Evolutionary conservation across 2,113 vertebrate species (phyloP).

Genomic region (Tapirus terrestris): DNA sequence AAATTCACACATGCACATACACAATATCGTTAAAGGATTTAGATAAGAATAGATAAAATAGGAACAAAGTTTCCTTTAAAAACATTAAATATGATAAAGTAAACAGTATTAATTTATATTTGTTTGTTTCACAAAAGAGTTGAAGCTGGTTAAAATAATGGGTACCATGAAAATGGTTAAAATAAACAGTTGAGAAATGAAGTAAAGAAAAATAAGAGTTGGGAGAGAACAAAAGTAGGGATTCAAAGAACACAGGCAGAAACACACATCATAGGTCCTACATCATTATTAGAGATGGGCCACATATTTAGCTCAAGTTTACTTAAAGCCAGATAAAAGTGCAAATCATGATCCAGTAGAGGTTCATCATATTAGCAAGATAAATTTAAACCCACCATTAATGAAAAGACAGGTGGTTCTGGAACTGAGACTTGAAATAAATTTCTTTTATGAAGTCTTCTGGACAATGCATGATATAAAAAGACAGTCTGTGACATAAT

Average conservation of each 20-base stretch:
- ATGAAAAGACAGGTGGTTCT: background rate
- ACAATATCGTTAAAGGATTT: slow-evolving; percentile 19
- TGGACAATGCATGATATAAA: background rate
- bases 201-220: background rate
- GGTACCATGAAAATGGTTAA: background rate
- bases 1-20: background rate
- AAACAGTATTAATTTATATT: slow-evolving; percentile 16
- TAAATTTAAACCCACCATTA: background rate
- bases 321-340: background rate
- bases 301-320: background rate
- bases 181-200: background rate
- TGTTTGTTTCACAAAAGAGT: background rate
- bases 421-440: background rate
- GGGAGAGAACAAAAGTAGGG: background rate
- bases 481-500: background rate
- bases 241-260: background rate
- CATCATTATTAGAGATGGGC: background rate
- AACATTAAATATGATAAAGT: background rate
- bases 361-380: background rate
- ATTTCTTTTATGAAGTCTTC: background rate
- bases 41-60: slow-evolving; percentile 34
- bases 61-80: slow-evolving; percentile 25
- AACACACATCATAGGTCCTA: background rate
- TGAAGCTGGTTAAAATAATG: background rate
- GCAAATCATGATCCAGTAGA: background rate